Percentiles rank a stretch among this genome's conserved stretches.
phyloP scores from a whole-genome alignment of 2,113 vertebrate species.

The Etheostoma cragini region DNA sequence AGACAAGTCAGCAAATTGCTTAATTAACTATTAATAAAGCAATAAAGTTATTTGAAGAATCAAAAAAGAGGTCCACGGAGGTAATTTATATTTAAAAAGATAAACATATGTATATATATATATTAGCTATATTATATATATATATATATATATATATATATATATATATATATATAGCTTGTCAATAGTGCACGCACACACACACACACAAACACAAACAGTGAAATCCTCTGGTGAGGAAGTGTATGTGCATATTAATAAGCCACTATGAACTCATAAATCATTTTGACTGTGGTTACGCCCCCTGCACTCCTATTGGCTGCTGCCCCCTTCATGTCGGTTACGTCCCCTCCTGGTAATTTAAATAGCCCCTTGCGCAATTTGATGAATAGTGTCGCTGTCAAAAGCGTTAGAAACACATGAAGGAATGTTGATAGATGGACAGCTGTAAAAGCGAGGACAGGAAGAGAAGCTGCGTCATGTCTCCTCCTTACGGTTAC shows the following conservation, averaged over 20 bases:
- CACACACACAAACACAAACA: not conserved
- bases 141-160: no score
- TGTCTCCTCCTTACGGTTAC: not conserved
- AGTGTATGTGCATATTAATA: conserved; percentile 65
- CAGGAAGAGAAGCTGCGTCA: conserved; percentile 39
- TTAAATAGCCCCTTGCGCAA: conserved; percentile 74
- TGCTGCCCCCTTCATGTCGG: conserved; percentile 21
- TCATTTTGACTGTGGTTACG: conserved; percentile 73
- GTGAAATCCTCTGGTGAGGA: not conserved
- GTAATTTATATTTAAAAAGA: not conserved
- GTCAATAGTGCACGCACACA: not conserved
- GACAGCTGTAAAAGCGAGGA: not conserved
- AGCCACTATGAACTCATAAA: conserved; percentile 69
- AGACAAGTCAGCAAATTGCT: not conserved
- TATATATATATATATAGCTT: no score
- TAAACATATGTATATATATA: no score
- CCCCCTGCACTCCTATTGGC: conserved; percentile 76
- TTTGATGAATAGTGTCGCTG: conserved; percentile 71
- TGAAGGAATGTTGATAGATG: conserved; percentile 2
- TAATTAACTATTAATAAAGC: no score
- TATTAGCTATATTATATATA: no score
- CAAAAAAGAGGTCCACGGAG: not conserved
- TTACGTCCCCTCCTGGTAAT: conserved; percentile 53
- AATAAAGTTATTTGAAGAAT: not conserved
- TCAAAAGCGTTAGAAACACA: conserved; percentile 36